phyloP scores from a whole-genome alignment of 2,797 vertebrate genomes.

The Fistularia commersonii region DNA sequence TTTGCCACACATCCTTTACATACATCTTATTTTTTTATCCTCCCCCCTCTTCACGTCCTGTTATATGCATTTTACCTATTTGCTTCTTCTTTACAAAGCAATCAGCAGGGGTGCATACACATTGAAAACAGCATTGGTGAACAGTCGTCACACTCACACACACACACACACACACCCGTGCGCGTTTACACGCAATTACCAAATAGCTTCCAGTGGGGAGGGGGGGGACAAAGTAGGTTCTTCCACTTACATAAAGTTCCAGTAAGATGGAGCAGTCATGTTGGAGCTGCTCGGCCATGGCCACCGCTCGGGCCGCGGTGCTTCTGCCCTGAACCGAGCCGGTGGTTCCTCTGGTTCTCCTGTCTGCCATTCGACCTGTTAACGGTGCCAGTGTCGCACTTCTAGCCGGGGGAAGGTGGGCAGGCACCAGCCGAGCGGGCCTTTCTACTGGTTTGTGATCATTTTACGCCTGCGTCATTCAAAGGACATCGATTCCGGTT shows the following conservation, averaged over 20 bases:
- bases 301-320: constrained; percentile 28
- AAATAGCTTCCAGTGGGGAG: constrained; percentile 4
- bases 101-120: no score
- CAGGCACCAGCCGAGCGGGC: no score
- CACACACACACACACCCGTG: not conserved
- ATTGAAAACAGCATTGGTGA: no score
- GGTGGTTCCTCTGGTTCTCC: constrained; percentile 31
- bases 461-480: constrained; percentile 14
- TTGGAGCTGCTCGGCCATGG: constrained; percentile 63
- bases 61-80: constrained; percentile 28
- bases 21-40: constrained; percentile 1
- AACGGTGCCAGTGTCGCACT: no score
- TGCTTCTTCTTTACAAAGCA: not conserved
- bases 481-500: constrained; percentile 3
- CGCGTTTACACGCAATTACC: not conserved
- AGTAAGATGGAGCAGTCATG: constrained; percentile 61
- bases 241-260: constrained; percentile 73
- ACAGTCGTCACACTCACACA: not conserved
- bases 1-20: constrained; percentile 39
- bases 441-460: not conserved
- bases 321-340: constrained; percentile 32
- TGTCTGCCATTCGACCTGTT: constrained; percentile 55
- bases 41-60: constrained; percentile 1
- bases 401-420: no score
- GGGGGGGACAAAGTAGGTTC: constrained; percentile 8